phyloP scores from a whole-genome alignment of 2,888 invertebrate species.

The Ornithoptera alexandrae region DNA sequence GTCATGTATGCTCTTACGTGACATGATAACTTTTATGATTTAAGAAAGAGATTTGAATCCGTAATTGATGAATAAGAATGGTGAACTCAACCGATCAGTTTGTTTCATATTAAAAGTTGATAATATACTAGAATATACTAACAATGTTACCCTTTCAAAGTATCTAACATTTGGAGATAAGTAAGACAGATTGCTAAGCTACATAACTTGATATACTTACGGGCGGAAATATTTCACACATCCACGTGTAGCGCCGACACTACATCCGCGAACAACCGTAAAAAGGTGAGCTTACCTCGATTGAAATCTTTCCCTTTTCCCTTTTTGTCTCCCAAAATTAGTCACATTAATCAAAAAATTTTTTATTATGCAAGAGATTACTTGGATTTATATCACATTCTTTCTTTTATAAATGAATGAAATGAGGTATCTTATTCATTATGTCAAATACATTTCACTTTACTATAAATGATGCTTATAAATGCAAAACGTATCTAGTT shows the following conservation, averaged over 20 bases:
- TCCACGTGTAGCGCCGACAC: neutral
- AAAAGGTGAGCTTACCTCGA: slow-evolving; percentile 5
- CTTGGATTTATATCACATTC: neutral
- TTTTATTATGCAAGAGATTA: neutral
- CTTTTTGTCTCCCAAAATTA: neutral
- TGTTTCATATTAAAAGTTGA: neutral
- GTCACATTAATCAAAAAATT: neutral
- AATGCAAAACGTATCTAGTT: no score
- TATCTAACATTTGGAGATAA: neutral
- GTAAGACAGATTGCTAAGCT: neutral
- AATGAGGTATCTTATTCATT: no score
- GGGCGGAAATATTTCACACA: slow-evolving; percentile 6
- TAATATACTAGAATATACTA: neutral
- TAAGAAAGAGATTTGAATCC: no score
- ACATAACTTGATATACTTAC: neutral
- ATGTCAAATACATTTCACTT: no score
- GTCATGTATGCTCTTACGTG: no score
- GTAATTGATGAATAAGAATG: no score
- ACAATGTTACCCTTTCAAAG: neutral
- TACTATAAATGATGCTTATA: no score
- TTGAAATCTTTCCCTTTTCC: slow-evolving; percentile 4
- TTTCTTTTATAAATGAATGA: neutral
- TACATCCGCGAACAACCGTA: neutral
- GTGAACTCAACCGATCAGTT: no score
- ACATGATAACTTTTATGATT: no score